phyloP scores from a whole-genome alignment of 2,888 invertebrate genomes.

The Tiliacea citrago region DNA sequence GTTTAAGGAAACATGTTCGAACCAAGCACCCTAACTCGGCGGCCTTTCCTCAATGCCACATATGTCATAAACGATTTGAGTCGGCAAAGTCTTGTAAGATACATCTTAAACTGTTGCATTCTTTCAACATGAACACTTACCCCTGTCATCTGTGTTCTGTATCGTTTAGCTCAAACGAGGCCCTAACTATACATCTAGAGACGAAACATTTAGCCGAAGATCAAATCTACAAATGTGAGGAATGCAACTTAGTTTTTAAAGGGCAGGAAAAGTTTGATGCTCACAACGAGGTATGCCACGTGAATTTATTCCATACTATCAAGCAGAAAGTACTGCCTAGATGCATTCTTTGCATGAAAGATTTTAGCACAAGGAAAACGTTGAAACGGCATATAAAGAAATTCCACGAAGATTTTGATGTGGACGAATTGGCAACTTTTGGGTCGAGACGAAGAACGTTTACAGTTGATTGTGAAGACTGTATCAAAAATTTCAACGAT shows the following conservation, averaged over 20 bases:
- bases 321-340: constrained; percentile 76
- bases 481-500: constrained; percentile 78
- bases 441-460: constrained; percentile 72
- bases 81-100: constrained; percentile 86
- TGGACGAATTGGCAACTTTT: constrained; percentile 78
- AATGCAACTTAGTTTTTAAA: constrained; percentile 81
- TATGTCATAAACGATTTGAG: constrained; percentile 83
- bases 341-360: constrained; percentile 83
- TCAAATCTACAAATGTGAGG: constrained; percentile 83
- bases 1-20: constrained; percentile 82
- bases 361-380: constrained; percentile 85
- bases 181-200: constrained; percentile 77
- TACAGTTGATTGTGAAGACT: constrained; percentile 79
- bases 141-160: constrained; percentile 83
- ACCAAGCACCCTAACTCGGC: constrained; percentile 82
- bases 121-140: constrained; percentile 82
- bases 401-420: constrained; percentile 81
- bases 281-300: constrained; percentile 76
- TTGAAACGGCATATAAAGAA: constrained; percentile 83
- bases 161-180: constrained; percentile 79
- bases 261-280: constrained; percentile 81
- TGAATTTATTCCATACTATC: constrained; percentile 63
- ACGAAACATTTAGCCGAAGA: constrained; percentile 82
- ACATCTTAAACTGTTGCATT: constrained; percentile 82
- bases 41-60: constrained; percentile 83